A percentile compares a stretch with the other conserved stretches of the same genome.
Evolutionary conservation across 2,797 vertebrate species (phyloP).

Genomic region (Dermochelys coriacea): DNA sequence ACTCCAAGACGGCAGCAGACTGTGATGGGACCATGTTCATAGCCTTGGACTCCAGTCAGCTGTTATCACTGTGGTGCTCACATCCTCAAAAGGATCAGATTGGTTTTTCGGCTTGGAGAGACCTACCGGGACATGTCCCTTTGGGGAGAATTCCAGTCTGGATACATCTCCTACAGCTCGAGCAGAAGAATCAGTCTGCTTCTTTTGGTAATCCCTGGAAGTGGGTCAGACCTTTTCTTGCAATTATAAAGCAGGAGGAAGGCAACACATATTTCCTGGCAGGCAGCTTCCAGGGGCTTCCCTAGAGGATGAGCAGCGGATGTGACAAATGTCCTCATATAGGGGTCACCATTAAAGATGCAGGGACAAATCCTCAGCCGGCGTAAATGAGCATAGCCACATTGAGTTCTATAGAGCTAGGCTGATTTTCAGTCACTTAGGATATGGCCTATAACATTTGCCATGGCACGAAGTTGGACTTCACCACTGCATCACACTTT

Average conservation of each 20-base stretch:
- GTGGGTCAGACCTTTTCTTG: not conserved
- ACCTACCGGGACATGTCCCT: not conserved
- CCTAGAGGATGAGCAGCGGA: not conserved
- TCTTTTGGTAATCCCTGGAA: not conserved
- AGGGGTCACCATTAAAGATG: not conserved
- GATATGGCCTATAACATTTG: rapidly evolving
- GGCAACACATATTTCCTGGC: not conserved
- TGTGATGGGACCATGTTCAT: not conserved
- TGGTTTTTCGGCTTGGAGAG: not conserved
- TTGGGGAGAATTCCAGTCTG: not conserved
- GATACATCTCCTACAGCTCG: not conserved
- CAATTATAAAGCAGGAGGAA: not conserved
- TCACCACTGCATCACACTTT: too few relatives aligned
- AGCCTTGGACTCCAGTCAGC: not conserved
- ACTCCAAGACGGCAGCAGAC: too few relatives aligned
- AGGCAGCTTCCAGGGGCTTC: not conserved
- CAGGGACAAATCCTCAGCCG: not conserved
- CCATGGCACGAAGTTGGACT: rapidly evolving
- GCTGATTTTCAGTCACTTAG: not conserved
- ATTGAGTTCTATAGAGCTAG: not conserved
- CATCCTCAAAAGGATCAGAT: not conserved
- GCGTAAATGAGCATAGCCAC: not conserved
- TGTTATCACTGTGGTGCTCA: not conserved
- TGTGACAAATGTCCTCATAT: not conserved
- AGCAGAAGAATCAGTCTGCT: not conserved